These are phyloP conservation scores for Haliaeetus leucogaster DNA, from an alignment of 2,113 vertebrate species.

Conservation along the genomic window DNA sequence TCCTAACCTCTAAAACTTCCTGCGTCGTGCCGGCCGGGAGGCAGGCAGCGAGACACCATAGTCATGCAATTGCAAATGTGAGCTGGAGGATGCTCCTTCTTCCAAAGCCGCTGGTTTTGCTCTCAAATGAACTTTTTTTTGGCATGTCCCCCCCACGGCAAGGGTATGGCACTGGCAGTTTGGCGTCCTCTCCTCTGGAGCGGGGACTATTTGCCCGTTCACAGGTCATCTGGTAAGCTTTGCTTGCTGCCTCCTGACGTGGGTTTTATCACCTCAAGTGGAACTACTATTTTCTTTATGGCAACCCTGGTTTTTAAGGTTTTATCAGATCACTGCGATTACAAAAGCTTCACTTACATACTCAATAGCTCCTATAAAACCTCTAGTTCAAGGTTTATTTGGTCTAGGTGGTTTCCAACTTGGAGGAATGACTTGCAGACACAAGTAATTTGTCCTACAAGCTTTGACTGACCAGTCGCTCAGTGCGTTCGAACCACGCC, in stretches of 20 bases:
- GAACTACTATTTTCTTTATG: constrained; percentile 25
- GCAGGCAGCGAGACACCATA: neutral
- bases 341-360: constrained; percentile 28
- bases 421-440: constrained; percentile 41
- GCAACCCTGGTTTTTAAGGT: neutral
- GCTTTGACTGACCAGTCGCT: constrained; percentile 25
- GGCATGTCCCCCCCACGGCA: rapidly evolving
- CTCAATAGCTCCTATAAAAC: constrained; percentile 41
- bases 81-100: neutral
- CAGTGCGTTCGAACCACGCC: neutral
- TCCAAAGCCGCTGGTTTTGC: neutral
- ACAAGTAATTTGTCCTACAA: constrained; percentile 34
- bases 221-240: neutral
- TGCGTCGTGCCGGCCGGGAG: rapidly evolving
- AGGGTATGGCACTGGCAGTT: neutral
- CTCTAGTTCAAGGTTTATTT: constrained; percentile 47
- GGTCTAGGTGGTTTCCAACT: constrained; percentile 37
- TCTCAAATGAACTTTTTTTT: neutral
- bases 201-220: neutral
- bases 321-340: constrained; percentile 43
- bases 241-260: neutral
- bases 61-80: neutral
- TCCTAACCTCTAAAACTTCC: neutral
- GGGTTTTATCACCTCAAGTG: constrained; percentile 23
- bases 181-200: rapidly evolving